Percentiles rank a stretch among this genome's conserved stretches.
Evolutionary conservation across 1,140 invertebrate species (phyloP).

Genomic region (Sogatella furcifera): DNA sequence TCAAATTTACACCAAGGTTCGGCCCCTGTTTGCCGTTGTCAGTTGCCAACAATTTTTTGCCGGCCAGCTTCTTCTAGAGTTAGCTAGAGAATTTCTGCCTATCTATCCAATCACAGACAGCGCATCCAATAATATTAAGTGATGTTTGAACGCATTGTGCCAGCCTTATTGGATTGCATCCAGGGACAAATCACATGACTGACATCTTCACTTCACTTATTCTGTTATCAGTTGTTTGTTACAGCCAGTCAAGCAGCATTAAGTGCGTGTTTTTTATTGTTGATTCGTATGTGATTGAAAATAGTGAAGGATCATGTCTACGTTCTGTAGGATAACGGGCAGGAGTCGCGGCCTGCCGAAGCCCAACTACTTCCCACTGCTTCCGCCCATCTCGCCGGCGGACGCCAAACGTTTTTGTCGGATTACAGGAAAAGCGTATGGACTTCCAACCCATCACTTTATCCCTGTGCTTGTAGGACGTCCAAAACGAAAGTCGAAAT

Average conservation of each 20-base stretch:
- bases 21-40: too few relatives aligned
- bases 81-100: too few relatives aligned
- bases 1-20: too few relatives aligned
- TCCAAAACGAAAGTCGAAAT: conserved; percentile 34
- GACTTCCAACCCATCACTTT: conserved; percentile 62
- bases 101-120: not conserved
- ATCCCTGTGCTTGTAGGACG: conserved; percentile 56
- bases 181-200: not conserved
- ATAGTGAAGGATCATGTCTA: conserved; percentile 18
- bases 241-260: not conserved
- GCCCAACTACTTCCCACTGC: conserved; percentile 70
- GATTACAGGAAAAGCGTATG: conserved; percentile 71
- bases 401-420: conserved; percentile 67
- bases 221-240: not conserved
- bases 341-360: conserved; percentile 65
- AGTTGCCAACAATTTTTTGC: too few relatives aligned
- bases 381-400: conserved; percentile 67
- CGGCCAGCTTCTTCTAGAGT: too few relatives aligned
- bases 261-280: not conserved
- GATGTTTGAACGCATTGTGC: not conserved
- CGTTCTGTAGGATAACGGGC: conserved; percentile 71
- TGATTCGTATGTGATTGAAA: not conserved
- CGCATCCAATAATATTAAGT: not conserved
- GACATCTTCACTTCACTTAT: not conserved
- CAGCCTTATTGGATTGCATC: not conserved